A percentile compares a stretch with the other conserved stretches of the same genome.
Conservation (phyloP, 2,113 vertebrate species). For the Setophaga petechia region DNA sequence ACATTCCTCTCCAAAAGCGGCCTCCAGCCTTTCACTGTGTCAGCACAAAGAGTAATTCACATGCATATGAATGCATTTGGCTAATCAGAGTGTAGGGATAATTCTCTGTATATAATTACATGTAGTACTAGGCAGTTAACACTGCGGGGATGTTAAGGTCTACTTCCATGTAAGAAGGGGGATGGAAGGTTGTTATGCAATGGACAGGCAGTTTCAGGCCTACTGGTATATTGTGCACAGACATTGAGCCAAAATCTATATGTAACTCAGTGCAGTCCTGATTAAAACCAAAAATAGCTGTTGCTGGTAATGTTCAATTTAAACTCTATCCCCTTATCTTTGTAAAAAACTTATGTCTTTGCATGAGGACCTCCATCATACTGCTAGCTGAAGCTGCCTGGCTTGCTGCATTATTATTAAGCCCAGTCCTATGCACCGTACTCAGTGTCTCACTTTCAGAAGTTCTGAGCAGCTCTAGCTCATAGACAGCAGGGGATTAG, state of each 20-base stretch:
- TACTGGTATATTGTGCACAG: background rate
- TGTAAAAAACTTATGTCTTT: background rate
- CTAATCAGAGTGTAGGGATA: constrained; percentile 69
- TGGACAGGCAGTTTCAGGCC: constrained; percentile 45
- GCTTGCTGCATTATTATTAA: background rate
- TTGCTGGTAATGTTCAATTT: background rate
- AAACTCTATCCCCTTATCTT: background rate
- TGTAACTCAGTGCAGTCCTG: background rate
- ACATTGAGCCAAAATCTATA: background rate
- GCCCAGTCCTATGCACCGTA: background rate
- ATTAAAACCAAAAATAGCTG: background rate
- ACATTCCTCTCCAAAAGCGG: constrained; percentile 45
- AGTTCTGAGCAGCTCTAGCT: background rate
- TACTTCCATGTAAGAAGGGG: background rate
- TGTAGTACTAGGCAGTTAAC: constrained; percentile 59
- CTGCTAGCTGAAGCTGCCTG: background rate
- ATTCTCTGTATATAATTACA: constrained; percentile 68
- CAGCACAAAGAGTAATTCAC: constrained; percentile 64
- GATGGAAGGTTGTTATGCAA: constrained; percentile 19
- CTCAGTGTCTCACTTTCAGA: background rate
- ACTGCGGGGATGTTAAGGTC: constrained; percentile 48
- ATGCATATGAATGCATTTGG: constrained; percentile 60
- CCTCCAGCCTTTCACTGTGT: constrained; percentile 59
- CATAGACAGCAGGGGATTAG: background rate
- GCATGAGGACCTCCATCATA: background rate